Percentiles rank a stretch among this genome's conserved stretches.
These are phyloP conservation scores for Rhinolophus ferrumequinum DNA, from an alignment of 2,113 vertebrate genomes.

Conservation along the genomic window DNA sequence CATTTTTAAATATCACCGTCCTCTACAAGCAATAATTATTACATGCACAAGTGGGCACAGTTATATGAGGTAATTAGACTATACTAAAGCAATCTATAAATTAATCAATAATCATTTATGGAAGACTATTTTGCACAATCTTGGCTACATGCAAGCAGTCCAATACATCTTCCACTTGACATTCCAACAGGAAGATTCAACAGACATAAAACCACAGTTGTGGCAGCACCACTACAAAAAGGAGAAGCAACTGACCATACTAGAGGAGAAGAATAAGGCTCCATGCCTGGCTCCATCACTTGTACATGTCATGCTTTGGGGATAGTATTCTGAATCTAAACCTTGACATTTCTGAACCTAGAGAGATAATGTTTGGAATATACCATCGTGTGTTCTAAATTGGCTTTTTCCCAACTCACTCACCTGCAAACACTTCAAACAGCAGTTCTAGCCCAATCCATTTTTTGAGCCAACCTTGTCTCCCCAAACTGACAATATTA, in stretches of 20 bases:
- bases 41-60: constrained; percentile 53
- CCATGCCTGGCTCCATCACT: not conserved
- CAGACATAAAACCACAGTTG: not conserved
- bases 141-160: not conserved
- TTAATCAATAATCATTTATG: constrained; percentile 63
- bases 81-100: constrained; percentile 55
- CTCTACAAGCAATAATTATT: constrained; percentile 58
- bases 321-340: not conserved
- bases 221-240: not conserved
- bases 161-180: not conserved
- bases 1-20: constrained; percentile 59
- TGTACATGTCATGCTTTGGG: not conserved
- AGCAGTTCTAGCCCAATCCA: not conserved
- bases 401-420: not conserved
- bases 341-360: not conserved
- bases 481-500: not conserved
- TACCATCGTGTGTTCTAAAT: not conserved
- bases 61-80: constrained; percentile 60
- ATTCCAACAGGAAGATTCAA: not conserved
- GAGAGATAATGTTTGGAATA: constrained; percentile 1
- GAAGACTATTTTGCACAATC: not conserved
- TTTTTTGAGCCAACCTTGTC: not conserved
- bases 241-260: not conserved
- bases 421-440: constrained; percentile 45
- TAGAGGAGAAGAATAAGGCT: not conserved